Evolutionary conservation across 1,140 invertebrate genomes (phyloP), one percentile per base, ranked within the genome.

Genomic region (Antheraea pernyi): DNA sequence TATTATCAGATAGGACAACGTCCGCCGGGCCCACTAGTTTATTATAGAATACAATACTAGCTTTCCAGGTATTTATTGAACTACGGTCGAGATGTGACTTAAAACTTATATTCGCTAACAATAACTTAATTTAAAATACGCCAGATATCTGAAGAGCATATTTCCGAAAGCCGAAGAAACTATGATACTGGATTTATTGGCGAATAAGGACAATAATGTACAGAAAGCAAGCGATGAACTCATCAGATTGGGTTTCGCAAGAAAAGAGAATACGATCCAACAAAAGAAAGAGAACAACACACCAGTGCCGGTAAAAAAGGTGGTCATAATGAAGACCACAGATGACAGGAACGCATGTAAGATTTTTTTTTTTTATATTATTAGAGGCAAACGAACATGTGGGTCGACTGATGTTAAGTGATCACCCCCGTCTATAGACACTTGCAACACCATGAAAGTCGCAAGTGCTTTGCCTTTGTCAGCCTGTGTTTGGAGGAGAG

Each of bases 131-230:
- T 19, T 67, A 6, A 42, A 83, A 42, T 79, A 11, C 80, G 83
- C 63, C 90, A 97, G 97, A 93, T 98, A 98, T 89, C 94, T 98
- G 93, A 98, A 98, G 91, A 97, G 96, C 82, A 94, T 98, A 77
- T 98, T 98, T 90, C 97, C 97, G n/a, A 96, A 97, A 91, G 97
- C 96, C 0, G 97, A 98, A 75, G 97, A 98, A 87, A 97, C 96
- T n/a, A 86, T 98, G 36, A 95, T 98, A 9, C 92, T 98, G 62
- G 97, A 98, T 85, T 93, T 97, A 67, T 88, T 98, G 39, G 95
- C 95, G 68, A 96, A 95, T 86, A 96, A 96, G 75, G 97, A 98
- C 74, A 97, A 97, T 81, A 98, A 98, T 89, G 97, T 98, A 4
- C 96, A 97, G 81, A 97, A 95, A 79, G 96, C 97, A 13, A 96